Conservation (phyloP, 2,797 vertebrate species). For the Sebastes cheni region DNA sequence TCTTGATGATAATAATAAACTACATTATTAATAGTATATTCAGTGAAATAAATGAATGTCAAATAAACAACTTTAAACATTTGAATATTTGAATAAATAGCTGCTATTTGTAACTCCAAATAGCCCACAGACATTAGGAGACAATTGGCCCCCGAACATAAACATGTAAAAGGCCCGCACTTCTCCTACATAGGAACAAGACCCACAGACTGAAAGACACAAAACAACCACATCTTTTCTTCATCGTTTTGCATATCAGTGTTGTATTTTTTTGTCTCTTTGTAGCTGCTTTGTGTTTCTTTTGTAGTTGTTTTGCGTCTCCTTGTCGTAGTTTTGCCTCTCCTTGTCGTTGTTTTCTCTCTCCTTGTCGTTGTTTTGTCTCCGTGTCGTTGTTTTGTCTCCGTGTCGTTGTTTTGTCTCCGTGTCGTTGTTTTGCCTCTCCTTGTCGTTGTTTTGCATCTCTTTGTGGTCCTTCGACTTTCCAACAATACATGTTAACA, state of each 20-base stretch:
- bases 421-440: too few relatives aligned
- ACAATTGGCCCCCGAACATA: neutral
- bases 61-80: neutral
- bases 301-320: too few relatives aligned
- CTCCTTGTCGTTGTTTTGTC: neutral
- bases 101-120: neutral
- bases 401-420: too few relatives aligned
- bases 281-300: neutral
- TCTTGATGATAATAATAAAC: neutral
- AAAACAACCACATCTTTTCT: neutral
- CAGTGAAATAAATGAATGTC: neutral
- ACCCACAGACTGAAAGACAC: neutral
- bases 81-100: neutral
- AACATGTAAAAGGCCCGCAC: neutral
- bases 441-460: too few relatives aligned
- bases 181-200: neutral
- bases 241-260: too few relatives aligned
- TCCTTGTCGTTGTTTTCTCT: accelerated
- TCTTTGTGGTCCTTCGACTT: neutral
- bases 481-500: neutral
- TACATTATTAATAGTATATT: neutral
- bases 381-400: neutral
- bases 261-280: neutral
- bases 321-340: too few relatives aligned
- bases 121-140: neutral